These are phyloP conservation scores for Acanthaster planci DNA, from an alignment of 35 echinoderm and acorn worm genomes.

Conservation along the genomic window DNA sequence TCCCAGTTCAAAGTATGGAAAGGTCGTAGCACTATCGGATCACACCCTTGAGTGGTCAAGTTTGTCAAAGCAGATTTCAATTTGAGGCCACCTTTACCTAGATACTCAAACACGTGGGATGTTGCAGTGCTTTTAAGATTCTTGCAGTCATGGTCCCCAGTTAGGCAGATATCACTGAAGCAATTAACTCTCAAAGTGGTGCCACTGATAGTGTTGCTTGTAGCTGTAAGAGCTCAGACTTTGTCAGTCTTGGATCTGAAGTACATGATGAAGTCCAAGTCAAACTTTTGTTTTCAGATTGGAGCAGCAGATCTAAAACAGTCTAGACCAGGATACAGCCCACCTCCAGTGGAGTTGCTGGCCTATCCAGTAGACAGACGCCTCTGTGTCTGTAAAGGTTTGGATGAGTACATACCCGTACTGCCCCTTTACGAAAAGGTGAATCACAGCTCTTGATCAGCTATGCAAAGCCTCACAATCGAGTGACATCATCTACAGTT, in stretches of 20 bases:
- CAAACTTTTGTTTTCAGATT: too few species aligned
- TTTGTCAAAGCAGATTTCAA: constrained; percentile 52
- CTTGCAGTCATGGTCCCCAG: not conserved
- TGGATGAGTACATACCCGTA: constrained; percentile 35
- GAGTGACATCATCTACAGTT: constrained; percentile 36
- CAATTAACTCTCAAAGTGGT: too few species aligned
- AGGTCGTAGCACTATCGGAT: constrained; percentile 2
- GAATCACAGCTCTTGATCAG: constrained; percentile 51
- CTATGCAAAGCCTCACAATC: constrained; percentile 44
- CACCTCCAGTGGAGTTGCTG: too few species aligned
- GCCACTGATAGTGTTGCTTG: too few species aligned
- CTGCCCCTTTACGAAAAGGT: constrained; percentile 23
- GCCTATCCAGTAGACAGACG: too few species aligned
- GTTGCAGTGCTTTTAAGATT: not conserved
- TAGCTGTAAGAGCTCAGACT: too few species aligned
- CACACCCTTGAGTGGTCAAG: constrained; percentile 41
- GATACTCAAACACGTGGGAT: constrained; percentile 50
- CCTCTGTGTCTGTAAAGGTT: too few species aligned
- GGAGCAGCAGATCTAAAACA: too few species aligned
- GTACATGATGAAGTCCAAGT: too few species aligned
- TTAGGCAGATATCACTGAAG: not conserved
- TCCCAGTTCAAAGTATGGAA: constrained; percentile 29
- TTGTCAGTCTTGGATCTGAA: too few species aligned
- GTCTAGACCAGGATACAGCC: too few species aligned
- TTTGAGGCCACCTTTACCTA: constrained; percentile 34